Conservation (phyloP, 1,140 invertebrate species). For the Hesperophylax magnus region DNA sequence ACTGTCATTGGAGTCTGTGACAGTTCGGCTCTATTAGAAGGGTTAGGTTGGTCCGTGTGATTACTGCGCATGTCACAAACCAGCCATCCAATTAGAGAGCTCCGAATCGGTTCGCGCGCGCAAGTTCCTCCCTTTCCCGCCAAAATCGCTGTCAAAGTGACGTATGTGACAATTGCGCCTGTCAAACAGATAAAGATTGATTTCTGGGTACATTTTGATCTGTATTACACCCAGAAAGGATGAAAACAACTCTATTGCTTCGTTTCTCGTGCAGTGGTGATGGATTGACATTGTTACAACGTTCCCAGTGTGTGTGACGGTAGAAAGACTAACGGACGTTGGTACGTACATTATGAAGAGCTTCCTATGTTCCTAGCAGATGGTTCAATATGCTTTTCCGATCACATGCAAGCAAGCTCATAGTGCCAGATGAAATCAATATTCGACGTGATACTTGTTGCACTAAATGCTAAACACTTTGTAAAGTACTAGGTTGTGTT, state of each 20-base stretch:
- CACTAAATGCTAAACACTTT: too few relatives aligned
- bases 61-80: background rate
- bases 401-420: too few relatives aligned
- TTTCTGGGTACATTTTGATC: constrained; percentile 3
- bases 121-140: constrained; percentile 20
- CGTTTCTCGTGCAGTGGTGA: background rate
- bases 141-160: constrained; percentile 34
- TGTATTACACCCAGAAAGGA: background rate
- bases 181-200: constrained; percentile 30
- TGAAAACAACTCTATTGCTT: background rate
- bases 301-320: background rate
- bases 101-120: constrained; percentile 21
- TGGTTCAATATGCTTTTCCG: too few relatives aligned
- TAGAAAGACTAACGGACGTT: background rate
- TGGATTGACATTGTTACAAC: background rate
- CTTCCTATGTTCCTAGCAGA: background rate
- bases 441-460: too few relatives aligned
- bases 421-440: too few relatives aligned
- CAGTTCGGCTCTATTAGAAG: background rate
- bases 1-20: too few relatives aligned
- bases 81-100: background rate
- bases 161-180: constrained; percentile 16
- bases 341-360: background rate
- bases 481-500: too few relatives aligned
- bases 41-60: background rate